Evolutionary conservation across 64 coral and sea anemone species (phyloP).

Genomic region (Exaiptasia diaphana): DNA sequence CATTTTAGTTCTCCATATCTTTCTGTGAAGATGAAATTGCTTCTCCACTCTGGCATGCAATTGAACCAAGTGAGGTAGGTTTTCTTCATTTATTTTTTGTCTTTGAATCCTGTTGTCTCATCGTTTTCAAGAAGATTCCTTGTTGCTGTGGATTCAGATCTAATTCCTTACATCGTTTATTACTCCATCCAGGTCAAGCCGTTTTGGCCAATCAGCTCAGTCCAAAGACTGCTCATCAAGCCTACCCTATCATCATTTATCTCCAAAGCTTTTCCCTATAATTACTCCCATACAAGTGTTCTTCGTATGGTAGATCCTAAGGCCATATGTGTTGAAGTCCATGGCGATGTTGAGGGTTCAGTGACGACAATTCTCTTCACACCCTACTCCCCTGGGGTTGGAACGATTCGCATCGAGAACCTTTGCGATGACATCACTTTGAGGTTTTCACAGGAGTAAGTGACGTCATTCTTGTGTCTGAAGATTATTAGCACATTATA

Average conservation of each 20-base stretch:
- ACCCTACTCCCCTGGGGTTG: constrained; percentile 57
- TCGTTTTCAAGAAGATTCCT: background rate
- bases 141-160: background rate
- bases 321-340: constrained; percentile 73
- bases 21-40: constrained; percentile 52
- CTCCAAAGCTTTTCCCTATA: constrained; percentile 69
- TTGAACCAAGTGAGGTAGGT: constrained; percentile 88
- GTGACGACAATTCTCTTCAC: constrained; percentile 86
- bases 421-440: constrained; percentile 81
- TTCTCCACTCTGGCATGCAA: constrained; percentile 68
- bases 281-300: constrained; percentile 59
- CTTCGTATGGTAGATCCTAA: constrained; percentile 62
- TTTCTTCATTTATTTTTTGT: background rate
- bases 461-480: too few species aligned
- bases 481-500: too few species aligned
- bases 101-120: background rate
- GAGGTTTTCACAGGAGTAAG: constrained; percentile 75
- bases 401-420: constrained; percentile 81
- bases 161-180: background rate
- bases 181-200: constrained; percentile 58
- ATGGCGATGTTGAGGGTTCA: constrained; percentile 71
- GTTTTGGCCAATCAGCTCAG: constrained; percentile 77
- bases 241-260: constrained; percentile 56
- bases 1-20: constrained; percentile 70
- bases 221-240: constrained; percentile 68